These are phyloP conservation scores for Hirudinaria manillensis DNA, from an alignment of 2,888 invertebrate genomes.

Conservation along the genomic window DNA sequence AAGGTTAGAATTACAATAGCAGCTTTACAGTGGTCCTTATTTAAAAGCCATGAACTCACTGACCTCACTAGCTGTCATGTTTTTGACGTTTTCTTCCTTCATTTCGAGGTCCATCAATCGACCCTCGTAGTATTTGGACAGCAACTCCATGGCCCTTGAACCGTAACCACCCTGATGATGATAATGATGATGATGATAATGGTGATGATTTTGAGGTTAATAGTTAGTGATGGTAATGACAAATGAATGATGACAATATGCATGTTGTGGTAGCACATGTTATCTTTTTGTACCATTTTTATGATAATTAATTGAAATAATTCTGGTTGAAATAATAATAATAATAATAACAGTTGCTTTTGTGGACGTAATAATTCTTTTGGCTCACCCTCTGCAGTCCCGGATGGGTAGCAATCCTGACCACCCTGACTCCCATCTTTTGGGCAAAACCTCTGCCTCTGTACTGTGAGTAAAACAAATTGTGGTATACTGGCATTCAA, in stretches of 20 bases:
- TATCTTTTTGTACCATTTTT: neutral
- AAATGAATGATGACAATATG: too few species aligned
- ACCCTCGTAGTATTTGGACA: slow-evolving; percentile 82
- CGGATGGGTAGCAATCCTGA: slow-evolving; percentile 95
- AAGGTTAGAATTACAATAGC: too few species aligned
- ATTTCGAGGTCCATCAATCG: too few species aligned
- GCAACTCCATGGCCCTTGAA: slow-evolving; percentile 71
- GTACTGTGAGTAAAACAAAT: slow-evolving; percentile 56
- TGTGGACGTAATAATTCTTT: too few species aligned
- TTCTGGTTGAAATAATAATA: neutral
- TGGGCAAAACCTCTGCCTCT: slow-evolving; percentile 88
- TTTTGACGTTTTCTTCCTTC: too few species aligned
- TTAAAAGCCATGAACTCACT: too few species aligned
- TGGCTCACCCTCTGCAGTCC: slow-evolving; percentile 65
- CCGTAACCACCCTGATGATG: slow-evolving; percentile 83
- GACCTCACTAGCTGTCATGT: too few species aligned
- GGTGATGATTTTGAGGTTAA: neutral
- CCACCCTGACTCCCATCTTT: slow-evolving; percentile 79
- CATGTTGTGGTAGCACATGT: too few species aligned
- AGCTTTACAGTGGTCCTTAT: too few species aligned
- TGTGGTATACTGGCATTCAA: neutral
- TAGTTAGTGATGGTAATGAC: too few species aligned
- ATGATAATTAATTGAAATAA: neutral
- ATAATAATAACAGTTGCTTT: too few species aligned
- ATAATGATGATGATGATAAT: slow-evolving; percentile 19